Base-by-base conservation (phyloP, 2,113 vertebrate species). In the Colaptes auratus region DNA sequence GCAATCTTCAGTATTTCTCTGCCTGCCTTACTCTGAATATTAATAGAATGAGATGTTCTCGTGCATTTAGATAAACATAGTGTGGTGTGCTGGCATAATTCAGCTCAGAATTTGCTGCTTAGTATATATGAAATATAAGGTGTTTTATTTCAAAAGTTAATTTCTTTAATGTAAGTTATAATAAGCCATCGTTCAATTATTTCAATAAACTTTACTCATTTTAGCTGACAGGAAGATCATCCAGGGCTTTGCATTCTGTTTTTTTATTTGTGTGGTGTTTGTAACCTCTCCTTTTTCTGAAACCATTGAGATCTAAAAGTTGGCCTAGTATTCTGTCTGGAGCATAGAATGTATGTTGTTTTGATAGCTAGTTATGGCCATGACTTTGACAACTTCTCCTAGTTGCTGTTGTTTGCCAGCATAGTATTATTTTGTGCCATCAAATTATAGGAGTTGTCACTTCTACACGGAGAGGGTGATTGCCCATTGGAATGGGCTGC, bases 121-220 rank as follows among this genome's bases (percentile, higher is more conserved):
- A 58, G 15, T 90, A 7, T 80, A 33, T 81, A 1, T 63, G 55
- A 89, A 88, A 75, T 64, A 72, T 66, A 8, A 90, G 82, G 75
- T 86, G 33, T 14, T 95, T 91, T 81, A 61, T 92, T 76, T 93
- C 52, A 72, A 31, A 94, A 96, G n/a, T 33, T 88, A 52, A 42
- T 53, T 69, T 90, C 42, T 66, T 7, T 12, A 23, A 12, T 83
- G 63, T 76, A 81, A 89, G 74, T 74, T 21, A 33, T 44, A 81
- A 31, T 82, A 85, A 90, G 50, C 33, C 28, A 11, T 52, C 30
- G 61, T 88, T 93, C 63, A 50, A 6, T 56, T 31, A 10, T 65
- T 82, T 42, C 16, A 76, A 11, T 81, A 61, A 76, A 75, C 27
- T 80, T 93, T 66, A 81, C 44, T 95, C 59, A 59, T 36, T 93